Base-by-base conservation (phyloP, 2,888 invertebrate species). In the Eupithecia abbreviata region DNA sequence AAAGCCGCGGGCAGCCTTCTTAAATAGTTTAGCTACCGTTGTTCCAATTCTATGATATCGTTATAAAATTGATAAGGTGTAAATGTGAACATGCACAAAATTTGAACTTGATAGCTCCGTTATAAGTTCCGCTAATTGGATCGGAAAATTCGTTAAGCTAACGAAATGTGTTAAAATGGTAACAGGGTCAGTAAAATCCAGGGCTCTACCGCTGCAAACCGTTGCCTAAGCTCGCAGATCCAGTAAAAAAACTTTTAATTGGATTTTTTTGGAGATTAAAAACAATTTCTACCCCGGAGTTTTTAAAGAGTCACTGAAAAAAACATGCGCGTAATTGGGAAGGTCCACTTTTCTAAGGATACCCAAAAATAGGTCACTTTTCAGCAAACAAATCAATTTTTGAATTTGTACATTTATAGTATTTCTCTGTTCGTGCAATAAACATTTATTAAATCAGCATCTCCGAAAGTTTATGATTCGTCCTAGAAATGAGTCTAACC, bases 251-350 rank as follows among this genome's bases (percentile, higher is more conserved):
- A 92, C 87, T 91, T 92, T 93, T 92, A 91, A 92, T 91, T 92
- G 90, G 89, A 89, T 86, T 90, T 91, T 91, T 92, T 90, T 87
- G 89, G 69, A 88, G 89, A 91, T 91, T 92, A 92, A 90, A 90
- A 92, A 91, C 90, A 92, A 91, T 92, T 90, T 91, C 89, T 88
- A 88, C 86, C 82, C 84, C 81, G 80, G 86, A 90, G 86, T 88
- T 90, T 87, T 86, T 88, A 85, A 86, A 83, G 87, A 88, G 85
- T 87, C 81, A 80, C 81, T 76, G 81, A 88, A 87, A 87, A 87
- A 87, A 89, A 87, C 85, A 86, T 84, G 83, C 74, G 81, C 81
- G 74, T 82, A 81, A 80, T 80, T 80, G 79, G 81, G 72, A 70
- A 69, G 65, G 72, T 75, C 58, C 49, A 73, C 12, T 65, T 70